Percentiles rank a stretch among this genome's conserved stretches.
Evolutionary conservation across 2,113 vertebrate species (phyloP).

Genomic region (Alces alces): DNA sequence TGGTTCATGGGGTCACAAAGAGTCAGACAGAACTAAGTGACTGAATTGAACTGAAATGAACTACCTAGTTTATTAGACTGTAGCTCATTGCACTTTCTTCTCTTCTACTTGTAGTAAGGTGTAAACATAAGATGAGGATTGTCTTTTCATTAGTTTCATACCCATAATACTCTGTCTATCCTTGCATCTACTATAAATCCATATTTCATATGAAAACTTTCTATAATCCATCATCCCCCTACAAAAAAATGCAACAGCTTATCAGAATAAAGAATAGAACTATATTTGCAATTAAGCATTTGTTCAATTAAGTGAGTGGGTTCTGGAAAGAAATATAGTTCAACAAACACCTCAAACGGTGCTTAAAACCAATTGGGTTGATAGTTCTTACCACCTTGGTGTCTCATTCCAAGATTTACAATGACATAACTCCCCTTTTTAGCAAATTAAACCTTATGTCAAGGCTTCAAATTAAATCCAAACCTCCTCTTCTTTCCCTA

Average conservation of each 20-base stretch:
- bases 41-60: neutral
- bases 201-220: neutral
- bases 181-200: neutral
- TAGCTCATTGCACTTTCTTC: neutral
- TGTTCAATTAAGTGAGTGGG: slow-evolving; percentile 45
- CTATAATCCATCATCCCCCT: neutral
- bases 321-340: slow-evolving; percentile 58
- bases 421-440: slow-evolving; percentile 79
- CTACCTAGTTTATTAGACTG: neutral
- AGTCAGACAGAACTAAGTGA: accelerated
- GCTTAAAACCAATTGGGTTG: slow-evolving; percentile 72
- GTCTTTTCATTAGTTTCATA: neutral
- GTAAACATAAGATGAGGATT: neutral
- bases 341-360: slow-evolving; percentile 63
- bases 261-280: neutral
- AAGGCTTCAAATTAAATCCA: slow-evolving; percentile 83
- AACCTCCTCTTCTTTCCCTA: slow-evolving; percentile 78
- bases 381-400: slow-evolving; percentile 76
- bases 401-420: slow-evolving; percentile 82
- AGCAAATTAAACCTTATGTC: slow-evolving; percentile 85
- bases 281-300: slow-evolving; percentile 21
- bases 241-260: neutral
- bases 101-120: neutral
- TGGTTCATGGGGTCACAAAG: neutral
- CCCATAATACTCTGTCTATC: neutral